These are phyloP conservation scores for Anthonomus grandis DNA, from an alignment of 1,140 invertebrate species.

Conservation along the genomic window DNA sequence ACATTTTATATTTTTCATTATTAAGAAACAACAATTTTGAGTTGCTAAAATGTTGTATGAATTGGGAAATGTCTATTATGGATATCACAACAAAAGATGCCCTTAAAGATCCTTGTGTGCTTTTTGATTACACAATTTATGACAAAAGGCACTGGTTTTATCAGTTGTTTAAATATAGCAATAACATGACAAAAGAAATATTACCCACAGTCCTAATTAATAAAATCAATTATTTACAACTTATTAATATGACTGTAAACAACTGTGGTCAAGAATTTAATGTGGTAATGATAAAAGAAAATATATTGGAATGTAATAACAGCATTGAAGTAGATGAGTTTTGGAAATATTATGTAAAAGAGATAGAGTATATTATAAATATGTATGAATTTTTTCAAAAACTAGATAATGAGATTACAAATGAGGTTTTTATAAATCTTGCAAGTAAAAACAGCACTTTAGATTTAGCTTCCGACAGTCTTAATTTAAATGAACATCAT, in stretches of 20 bases:
- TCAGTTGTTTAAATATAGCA: constrained; percentile 30
- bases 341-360: constrained; percentile 31
- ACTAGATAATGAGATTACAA: not conserved
- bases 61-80: constrained; percentile 30
- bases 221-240: constrained; percentile 36
- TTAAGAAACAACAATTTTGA: constrained; percentile 32
- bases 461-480: constrained; percentile 25
- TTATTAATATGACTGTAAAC: constrained; percentile 33
- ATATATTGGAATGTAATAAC: constrained; percentile 18
- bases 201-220: constrained; percentile 25
- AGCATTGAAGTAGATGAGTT: constrained; percentile 23
- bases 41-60: constrained; percentile 34
- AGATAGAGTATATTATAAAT: constrained; percentile 31
- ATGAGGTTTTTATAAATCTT: not conserved
- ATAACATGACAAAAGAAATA: constrained; percentile 6
- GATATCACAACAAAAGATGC: constrained; percentile 25
- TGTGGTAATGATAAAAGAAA: constrained; percentile 14
- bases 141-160: constrained; percentile 42
- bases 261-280: constrained; percentile 10
- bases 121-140: constrained; percentile 41
- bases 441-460: constrained; percentile 21
- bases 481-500: not conserved
- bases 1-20: constrained; percentile 38
- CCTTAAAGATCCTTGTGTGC: constrained; percentile 23
- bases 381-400: constrained; percentile 21